Base-by-base conservation (phyloP, 1,140 invertebrate species). In the Panulirus ornatus region DNA sequence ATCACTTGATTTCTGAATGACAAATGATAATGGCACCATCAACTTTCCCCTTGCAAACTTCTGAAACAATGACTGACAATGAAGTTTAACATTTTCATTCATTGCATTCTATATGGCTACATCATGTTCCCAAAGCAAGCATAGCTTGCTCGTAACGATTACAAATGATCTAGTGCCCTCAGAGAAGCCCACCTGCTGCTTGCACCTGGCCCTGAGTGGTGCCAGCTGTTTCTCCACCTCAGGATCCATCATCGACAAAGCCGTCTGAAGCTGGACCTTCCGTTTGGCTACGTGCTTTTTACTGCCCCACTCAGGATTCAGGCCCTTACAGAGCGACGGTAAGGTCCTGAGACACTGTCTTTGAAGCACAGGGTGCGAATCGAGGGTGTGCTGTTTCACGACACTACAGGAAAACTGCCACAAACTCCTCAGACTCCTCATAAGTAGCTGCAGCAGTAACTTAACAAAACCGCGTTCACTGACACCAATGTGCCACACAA, bases 181-280 rank as follows among this genome's bases (percentile, higher is more conserved):
- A n/a, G n/a, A 8, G 70, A 22, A 1, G 1, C 84, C 30, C 73
- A 87, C 84, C 84, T 87, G 84, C n/a, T 78, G 73, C 27, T 87
- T 87, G 34, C 84, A 87, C 2, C 84, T 54, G 47, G 84, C 84
- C 36, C 84, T 87, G 9, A 78, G 73, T 11, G 84, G 84, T 27
- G 84, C 84, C 84, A 87, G 84, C 71, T 87, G 84, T n/a, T 63
- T 40, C 51, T 87, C 84, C 16, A 78, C 47, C 73, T 58, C 54
- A 22, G 84, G 66, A 36, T 87, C 84, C 84, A 87, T 87, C 14
- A 34, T 44, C 5, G 58, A 44, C n/a, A 40, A 1, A 3, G 66
- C 34, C 2, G 73, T 44, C 5, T 66, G 84, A 16, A 87, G 54
- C 84, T 78, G 47, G 27, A 87, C 38, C 84, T 58, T 78, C 14